Base-by-base conservation (phyloP, 2,113 vertebrate genomes). In the Myrmophylax atrothorax region DNA sequence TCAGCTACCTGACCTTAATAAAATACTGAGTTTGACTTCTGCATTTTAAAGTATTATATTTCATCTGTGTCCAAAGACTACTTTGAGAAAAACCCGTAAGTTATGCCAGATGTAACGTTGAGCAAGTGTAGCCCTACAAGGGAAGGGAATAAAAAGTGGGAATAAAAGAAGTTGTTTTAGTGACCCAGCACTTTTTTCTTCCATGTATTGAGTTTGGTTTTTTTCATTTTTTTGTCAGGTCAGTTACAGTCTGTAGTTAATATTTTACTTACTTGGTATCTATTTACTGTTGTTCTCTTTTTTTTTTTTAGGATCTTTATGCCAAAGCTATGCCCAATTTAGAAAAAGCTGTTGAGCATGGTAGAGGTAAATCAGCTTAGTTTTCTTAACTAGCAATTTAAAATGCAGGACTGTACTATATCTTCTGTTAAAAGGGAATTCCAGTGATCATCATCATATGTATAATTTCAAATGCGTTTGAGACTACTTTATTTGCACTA, bases 321-420 rank as follows among this genome's bases (percentile, higher is more conserved):
- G 94, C 81, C 82, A 98, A 97, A 38, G 96, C 97, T 96, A 97
- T 98, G 94, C 99, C 99, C 44, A 97, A 94, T 60, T 77, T 99
- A 93, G 97, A 96, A 97, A 91, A 88, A 42, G 97, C 98, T 25
- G 53, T 98, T 86, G 96, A 98, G 5, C 95, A 96, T 60, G 98
- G 98, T 78, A 98, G 96, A 98, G 99, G 99, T 99, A 98, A 97
- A 96, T 79, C 64, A 72, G 40, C 78, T 92, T 62, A 97, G 95
- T 97, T 97, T 92, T 96, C 94, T 93, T 93, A 93, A 95, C n/a
- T 90, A 89, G 52, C 67, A 67, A 1, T 67, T 95, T 63, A 38
- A 91, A 87, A 88, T 93, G 28, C 18, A 76, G 46, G 58, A 75
- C 28, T 79, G 16, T 82, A 28, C 44, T 85, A 0, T 63, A 55